Evolutionary conservation across 2,888 invertebrate genomes (phyloP), one percentile per base, ranked within the genome.

Genomic region (Monoplex corrugatus): DNA sequence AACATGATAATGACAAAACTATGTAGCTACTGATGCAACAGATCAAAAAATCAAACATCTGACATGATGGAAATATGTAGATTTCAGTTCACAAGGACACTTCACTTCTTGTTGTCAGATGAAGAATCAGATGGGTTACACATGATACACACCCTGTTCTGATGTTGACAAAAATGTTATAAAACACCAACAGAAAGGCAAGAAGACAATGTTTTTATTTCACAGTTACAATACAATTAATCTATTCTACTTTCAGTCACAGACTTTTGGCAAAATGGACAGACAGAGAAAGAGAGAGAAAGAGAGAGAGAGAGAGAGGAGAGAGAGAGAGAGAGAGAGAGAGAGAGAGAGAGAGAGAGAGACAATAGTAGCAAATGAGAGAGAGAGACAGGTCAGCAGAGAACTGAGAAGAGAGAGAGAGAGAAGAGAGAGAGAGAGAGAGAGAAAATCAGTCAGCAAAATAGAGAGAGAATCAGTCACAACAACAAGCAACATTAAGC

Each of bases 241-340:
- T 57, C 57, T 23, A 57, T n/a, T n/a, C n/a, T n/a, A n/a, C n/a
- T n/a, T n/a, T n/a, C n/a, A n/a, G n/a, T n/a, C n/a, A 63, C 28
- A 28, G 23, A 16, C 38, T 75, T 75, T 75, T 75, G 75, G 75
- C 75, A 75, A 75, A 75, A 75, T 13, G 75, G 75, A n/a, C n/a
- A n/a, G n/a, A n/a, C n/a, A 10, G 50, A 72, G 72, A 72, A 32
- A n/a, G n/a, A n/a, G n/a, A n/a, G n/a, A 72, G 72, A 72, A 32
- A 72, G 72, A 72, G 72, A 16, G 72, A 72, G 72, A 72, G 72
- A 50, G 50, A 50, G 50, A 50, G 50, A 50, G 50, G 50, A 50
- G 68, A 50, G 50, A 50, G 50, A 50, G 50, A 50, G 50, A 50
- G 50, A 50, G 50, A 50, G 50, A 19, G 50, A 50, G 50, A 50